phyloP scores from a whole-genome alignment of 2,797 vertebrate genomes.

The Myotis findleyi region DNA sequence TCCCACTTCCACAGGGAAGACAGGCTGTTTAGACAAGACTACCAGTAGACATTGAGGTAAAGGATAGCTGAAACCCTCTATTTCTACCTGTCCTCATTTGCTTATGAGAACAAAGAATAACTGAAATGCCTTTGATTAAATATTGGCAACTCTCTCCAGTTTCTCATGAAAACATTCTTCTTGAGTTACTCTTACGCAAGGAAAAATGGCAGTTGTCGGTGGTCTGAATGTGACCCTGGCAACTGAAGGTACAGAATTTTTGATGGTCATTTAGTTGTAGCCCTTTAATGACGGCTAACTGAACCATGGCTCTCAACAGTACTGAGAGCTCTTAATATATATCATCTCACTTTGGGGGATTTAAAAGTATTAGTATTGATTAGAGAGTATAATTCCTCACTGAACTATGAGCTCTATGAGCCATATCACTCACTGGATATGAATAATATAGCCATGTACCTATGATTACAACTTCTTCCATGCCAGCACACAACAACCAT shows the following conservation, averaged over 20 bases:
- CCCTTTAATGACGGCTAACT: background rate
- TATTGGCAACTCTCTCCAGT: background rate
- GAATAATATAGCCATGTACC: background rate
- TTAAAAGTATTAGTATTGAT: slow-evolving; percentile 5
- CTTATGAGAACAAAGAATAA: background rate
- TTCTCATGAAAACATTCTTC: background rate
- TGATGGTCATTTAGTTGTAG: background rate
- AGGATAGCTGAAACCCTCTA: background rate
- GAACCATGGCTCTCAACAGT: background rate
- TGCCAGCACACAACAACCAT: background rate
- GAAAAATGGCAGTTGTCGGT: background rate
- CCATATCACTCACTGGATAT: background rate
- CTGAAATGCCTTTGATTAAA: background rate
- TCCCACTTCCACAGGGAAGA: background rate
- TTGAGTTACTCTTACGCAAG: background rate
- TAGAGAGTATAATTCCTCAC: background rate
- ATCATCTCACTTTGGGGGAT: background rate
- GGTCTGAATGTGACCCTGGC: background rate
- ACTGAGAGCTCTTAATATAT: background rate
- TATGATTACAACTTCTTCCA: background rate
- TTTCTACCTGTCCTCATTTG: background rate
- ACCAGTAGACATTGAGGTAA: background rate
- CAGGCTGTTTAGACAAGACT: background rate
- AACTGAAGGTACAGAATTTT: background rate
- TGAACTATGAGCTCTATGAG: background rate